Evolutionary conservation across 2,797 vertebrate species (phyloP).

Genomic region (Melanotaenia boesemani): DNA sequence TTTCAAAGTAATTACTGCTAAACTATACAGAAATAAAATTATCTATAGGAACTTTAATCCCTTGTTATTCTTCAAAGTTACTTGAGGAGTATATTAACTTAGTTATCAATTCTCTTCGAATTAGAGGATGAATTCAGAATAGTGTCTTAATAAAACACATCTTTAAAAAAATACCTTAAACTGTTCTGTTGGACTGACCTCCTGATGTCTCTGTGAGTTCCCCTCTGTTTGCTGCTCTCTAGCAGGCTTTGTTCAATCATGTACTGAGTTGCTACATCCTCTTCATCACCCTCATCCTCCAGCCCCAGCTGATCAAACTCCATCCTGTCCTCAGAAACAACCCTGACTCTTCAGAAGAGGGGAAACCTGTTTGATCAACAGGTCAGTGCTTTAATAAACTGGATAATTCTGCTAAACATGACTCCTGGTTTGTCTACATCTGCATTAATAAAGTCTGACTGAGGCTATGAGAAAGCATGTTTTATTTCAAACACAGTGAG

Average conservation of each 20-base stretch:
- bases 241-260: slow-evolving; percentile 91
- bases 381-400: not conserved
- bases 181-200: slow-evolving; percentile 32
- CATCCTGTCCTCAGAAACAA: slow-evolving; percentile 73
- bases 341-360: not conserved
- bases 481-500: too few species aligned
- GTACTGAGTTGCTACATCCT: slow-evolving; percentile 84
- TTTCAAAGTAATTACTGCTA: not conserved
- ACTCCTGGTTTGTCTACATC: too few species aligned
- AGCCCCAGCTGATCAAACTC: slow-evolving; percentile 58
- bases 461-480: too few species aligned
- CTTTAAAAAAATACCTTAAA: not conserved
- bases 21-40: not conserved
- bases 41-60: not conserved
- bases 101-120: too few species aligned
- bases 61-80: not conserved
- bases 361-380: not conserved
- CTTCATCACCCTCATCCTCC: slow-evolving; percentile 78
- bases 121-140: too few species aligned
- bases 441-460: too few species aligned
- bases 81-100: not conserved
- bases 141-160: too few species aligned
- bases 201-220: not conserved
- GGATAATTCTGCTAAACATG: not conserved
- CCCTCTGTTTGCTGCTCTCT: slow-evolving; percentile 74